Evolutionary conservation across 2,888 invertebrate genomes (phyloP).

Genomic region (Drosophila meridiana): DNA sequence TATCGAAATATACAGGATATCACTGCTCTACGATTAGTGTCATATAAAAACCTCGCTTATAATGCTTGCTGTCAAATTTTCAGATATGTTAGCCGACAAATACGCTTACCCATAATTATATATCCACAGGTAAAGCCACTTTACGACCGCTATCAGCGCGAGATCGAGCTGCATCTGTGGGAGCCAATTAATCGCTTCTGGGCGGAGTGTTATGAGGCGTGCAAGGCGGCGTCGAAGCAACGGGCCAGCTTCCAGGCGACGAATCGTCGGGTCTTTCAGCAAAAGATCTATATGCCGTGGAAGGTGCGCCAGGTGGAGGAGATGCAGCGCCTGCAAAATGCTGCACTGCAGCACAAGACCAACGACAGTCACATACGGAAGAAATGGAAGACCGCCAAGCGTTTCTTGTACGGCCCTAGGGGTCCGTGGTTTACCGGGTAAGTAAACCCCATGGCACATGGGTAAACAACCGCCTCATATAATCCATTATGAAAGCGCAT

Average conservation of each 20-base stretch:
- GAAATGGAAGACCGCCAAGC: slow-evolving; percentile 87
- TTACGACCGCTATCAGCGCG: slow-evolving; percentile 86
- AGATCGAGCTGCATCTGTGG: slow-evolving; percentile 86
- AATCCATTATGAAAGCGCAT: slow-evolving; percentile 60
- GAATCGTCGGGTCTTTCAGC: slow-evolving; percentile 87
- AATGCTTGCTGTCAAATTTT: slow-evolving; percentile 4
- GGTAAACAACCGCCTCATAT: neutral
- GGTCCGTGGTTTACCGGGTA: slow-evolving; percentile 86
- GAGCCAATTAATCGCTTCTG: slow-evolving; percentile 87
- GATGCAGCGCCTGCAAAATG: slow-evolving; percentile 86
- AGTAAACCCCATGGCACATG: slow-evolving; percentile 58
- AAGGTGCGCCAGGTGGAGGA: slow-evolving; percentile 86
- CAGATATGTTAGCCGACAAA: neutral
- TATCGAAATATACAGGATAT: slow-evolving; percentile 14
- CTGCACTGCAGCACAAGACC: slow-evolving; percentile 85
- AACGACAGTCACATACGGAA: slow-evolving; percentile 86
- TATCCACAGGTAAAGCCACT: slow-evolving; percentile 86
- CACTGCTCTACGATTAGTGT: slow-evolving; percentile 7
- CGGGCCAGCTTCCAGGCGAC: slow-evolving; percentile 86
- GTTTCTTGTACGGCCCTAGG: slow-evolving; percentile 86
- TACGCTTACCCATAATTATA: neutral
- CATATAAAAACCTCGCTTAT: neutral
- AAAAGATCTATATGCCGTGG: slow-evolving; percentile 86
- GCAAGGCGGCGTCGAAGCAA: slow-evolving; percentile 87
- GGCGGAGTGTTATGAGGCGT: slow-evolving; percentile 88